Conservation (phyloP, 2,113 vertebrate genomes). For the Malurus elegans region DNA sequence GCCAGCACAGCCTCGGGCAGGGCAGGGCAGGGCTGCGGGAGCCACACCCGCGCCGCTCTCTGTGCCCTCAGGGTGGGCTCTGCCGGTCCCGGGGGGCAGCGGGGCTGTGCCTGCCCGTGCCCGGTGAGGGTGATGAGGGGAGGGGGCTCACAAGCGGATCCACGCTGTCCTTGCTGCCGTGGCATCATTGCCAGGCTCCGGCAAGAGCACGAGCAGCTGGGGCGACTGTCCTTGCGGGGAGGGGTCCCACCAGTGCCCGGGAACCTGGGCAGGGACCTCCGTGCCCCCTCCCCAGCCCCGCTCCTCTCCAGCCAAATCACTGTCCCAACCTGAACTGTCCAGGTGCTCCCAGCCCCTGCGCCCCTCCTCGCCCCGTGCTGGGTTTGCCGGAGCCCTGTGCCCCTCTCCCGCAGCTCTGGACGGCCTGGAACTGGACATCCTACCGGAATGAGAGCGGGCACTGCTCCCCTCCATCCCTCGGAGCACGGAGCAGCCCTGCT, state of each 20-base stretch:
- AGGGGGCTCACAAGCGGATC: neutral
- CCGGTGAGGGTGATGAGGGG: neutral
- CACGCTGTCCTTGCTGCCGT: neutral
- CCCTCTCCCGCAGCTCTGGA: neutral
- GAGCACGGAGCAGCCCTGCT: neutral
- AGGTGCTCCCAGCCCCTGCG: neutral
- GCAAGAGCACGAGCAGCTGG: neutral
- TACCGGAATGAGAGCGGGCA: neutral
- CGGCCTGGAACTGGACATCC: neutral
- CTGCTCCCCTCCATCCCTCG: neutral
- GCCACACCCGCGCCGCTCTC: fast-evolving
- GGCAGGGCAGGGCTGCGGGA: neutral
- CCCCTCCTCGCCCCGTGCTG: fast-evolving
- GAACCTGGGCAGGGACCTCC: neutral
- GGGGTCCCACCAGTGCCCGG: neutral
- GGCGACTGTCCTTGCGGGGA: neutral
- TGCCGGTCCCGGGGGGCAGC: neutral
- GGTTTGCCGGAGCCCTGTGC: neutral
- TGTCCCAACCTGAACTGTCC: neutral
- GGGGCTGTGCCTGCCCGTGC: neutral
- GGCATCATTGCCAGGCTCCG: neutral
- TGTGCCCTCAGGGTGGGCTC: neutral
- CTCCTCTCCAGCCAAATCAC: neutral
- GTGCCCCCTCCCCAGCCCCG: fast-evolving
- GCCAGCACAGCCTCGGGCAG: neutral